Conservation (phyloP, 2,888 invertebrate species). For the Lasioglossum marginatum region DNA sequence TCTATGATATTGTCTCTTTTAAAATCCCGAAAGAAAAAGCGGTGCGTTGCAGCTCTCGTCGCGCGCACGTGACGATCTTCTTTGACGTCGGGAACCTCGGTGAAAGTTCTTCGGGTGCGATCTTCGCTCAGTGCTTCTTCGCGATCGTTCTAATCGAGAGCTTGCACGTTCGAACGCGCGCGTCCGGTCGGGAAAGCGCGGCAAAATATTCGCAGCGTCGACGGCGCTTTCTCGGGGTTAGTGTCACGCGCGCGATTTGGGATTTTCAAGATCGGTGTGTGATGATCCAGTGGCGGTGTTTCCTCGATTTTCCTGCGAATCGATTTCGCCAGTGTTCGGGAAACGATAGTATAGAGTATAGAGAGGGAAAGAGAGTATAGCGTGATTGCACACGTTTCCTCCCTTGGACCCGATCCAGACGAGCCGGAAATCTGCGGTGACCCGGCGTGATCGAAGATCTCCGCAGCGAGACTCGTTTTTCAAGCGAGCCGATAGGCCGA, state of each 20-base stretch:
- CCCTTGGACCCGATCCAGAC: constrained; percentile 67
- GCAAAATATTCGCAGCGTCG: background rate
- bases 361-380: background rate
- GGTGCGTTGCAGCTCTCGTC: background rate
- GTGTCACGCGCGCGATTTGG: background rate
- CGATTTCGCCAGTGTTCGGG: constrained; percentile 53
- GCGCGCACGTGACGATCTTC: constrained; percentile 28
- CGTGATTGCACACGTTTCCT: constrained; percentile 59
- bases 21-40: background rate
- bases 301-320: constrained; percentile 37
- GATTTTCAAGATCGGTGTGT: background rate
- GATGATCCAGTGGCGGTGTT: constrained; percentile 24
- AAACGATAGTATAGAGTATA: constrained; percentile 37
- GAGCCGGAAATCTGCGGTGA: constrained; percentile 62
- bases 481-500: constrained; percentile 12
- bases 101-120: background rate
- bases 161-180: background rate
- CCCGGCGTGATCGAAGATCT: constrained; percentile 61
- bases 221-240: background rate
- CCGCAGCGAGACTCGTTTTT: constrained; percentile 43
- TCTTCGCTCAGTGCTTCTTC: background rate
- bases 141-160: background rate
- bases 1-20: background rate
- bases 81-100: background rate
- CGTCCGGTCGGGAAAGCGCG: background rate